Evolutionary conservation across 2,888 invertebrate species (phyloP), one percentile per base, ranked within the genome.

Genomic region (Nineta flava): DNA sequence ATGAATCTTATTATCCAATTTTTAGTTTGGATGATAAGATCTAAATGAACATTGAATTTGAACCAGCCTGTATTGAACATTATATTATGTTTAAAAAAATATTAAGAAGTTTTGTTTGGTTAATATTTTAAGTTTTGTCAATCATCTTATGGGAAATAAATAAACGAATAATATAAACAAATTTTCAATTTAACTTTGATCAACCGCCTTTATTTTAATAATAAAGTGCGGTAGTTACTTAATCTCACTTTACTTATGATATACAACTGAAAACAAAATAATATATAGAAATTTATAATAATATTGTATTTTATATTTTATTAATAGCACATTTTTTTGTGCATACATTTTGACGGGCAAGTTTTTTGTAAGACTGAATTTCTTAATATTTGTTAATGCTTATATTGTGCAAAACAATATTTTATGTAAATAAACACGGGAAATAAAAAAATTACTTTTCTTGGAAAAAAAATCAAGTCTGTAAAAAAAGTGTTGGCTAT

Each of bases 51-150:
- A 19, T 19, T 5, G 2, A 19, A 26, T 26, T 26, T 26, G 26
- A 6, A 26, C 2, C 26, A 13, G 13, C 41, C 17, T 41, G 41
- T 16, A 26, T 26, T 26, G 7, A 26, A 26, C 6, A 26, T 19
- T 26, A 26, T 26, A 26, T 26, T 26, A 26, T 26, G 4, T 26
- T 26, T 13, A 19, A 44, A 44, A 44, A 44, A 45, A 45, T 38
- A 45, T 49, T 49, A 49, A 49, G 45, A 38, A 49, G 49, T 44
- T n/a, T n/a, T 44, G 42, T 49, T 49, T 44, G 49, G 49, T 49
- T 49, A 49, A 49, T 49, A 49, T 49, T 49, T 49, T 44, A 49
- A 49, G 49, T 44, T 45, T 45, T 49, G 49, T 49, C 49, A 49
- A 19, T 49, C 49, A 49, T 34, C 38, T 34, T 21, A 49, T 45